Percentiles rank a stretch among this genome's conserved stretches.
phyloP scores from a whole-genome alignment of 2,113 vertebrate species.

The Chlorocebus sabaeus region DNA sequence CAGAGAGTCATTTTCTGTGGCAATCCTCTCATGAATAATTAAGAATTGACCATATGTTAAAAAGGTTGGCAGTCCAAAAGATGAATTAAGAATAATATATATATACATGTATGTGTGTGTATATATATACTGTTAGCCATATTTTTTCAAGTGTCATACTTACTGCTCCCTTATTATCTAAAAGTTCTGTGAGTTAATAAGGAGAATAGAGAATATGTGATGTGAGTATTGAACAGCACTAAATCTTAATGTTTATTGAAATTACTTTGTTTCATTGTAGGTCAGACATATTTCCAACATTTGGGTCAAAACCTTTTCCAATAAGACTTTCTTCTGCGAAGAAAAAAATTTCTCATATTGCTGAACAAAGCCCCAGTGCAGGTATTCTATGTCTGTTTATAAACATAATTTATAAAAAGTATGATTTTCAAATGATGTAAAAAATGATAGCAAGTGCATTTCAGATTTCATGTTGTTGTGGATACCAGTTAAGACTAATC shows the following conservation, averaged over 20 bases:
- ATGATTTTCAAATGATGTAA: conserved; percentile 1
- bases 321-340: conserved; percentile 81
- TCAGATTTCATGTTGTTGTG: conserved; percentile 34
- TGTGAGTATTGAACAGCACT: not conserved
- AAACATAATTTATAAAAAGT: not conserved
- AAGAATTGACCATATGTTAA: not conserved
- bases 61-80: conserved; percentile 30
- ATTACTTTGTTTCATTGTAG: conserved; percentile 79
- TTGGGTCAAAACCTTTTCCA: conserved; percentile 81
- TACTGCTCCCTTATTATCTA: not conserved
- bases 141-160: not conserved
- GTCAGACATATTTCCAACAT: conserved; percentile 84
- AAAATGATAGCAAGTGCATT: not conserved
- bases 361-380: conserved; percentile 80
- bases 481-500: not conserved
- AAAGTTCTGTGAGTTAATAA: not conserved
- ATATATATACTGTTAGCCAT: not conserved
- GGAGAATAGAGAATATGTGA: conserved; percentile 19
- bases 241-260: not conserved
- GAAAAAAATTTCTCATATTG: conserved; percentile 73
- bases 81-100: not conserved
- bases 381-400: conserved; percentile 80
- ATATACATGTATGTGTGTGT: too few species aligned
- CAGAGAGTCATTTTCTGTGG: not conserved
- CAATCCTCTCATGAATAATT: not conserved